phyloP scores from a whole-genome alignment of 2,888 invertebrate species.

The Smittia sp. region DNA sequence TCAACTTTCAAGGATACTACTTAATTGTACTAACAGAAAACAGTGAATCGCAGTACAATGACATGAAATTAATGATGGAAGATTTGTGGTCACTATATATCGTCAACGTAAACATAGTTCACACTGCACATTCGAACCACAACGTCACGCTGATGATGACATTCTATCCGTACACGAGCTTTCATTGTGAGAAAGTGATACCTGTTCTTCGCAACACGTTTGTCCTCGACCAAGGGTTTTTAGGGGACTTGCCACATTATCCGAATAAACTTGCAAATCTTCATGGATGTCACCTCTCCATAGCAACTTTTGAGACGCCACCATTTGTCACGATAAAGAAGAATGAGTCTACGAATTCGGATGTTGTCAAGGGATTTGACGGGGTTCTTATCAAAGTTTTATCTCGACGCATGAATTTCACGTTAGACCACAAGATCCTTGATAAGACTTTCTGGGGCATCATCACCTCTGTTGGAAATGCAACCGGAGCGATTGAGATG shows the following conservation, averaged over 20 bases:
- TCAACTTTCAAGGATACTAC: neutral
- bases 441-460: slow-evolving; percentile 26
- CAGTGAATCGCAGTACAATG: neutral
- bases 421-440: neutral
- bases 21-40: neutral
- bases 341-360: no score
- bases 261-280: neutral
- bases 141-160: neutral
- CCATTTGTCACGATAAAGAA: slow-evolving; percentile 38
- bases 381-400: slow-evolving; percentile 38
- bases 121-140: neutral
- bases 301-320: neutral
- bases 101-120: neutral
- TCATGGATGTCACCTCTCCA: neutral
- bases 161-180: neutral
- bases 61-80: neutral
- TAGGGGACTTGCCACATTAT: neutral
- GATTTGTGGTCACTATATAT: neutral
- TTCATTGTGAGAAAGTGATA: neutral
- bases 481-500: slow-evolving; percentile 42
- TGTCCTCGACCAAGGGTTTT: neutral
- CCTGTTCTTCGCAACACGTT: neutral
- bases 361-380: slow-evolving; percentile 40
- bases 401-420: slow-evolving; percentile 42
- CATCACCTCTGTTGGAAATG: slow-evolving; percentile 5